These are phyloP conservation scores for Drosophila carrolli DNA, from an alignment of 1,140 invertebrate species.

Conservation along the genomic window DNA sequence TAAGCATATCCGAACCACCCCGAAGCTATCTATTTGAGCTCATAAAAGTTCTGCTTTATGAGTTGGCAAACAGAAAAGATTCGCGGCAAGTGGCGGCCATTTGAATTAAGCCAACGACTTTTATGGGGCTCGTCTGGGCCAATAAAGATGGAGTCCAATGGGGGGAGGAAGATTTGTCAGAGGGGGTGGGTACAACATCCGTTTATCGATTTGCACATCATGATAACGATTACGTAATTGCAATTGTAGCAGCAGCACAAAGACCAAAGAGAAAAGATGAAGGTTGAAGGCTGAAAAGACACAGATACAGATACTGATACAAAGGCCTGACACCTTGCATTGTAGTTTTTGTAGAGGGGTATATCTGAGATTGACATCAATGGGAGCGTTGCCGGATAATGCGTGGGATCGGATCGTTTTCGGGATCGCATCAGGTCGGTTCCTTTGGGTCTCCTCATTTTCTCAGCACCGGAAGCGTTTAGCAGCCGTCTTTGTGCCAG, in stretches of 20 bases:
- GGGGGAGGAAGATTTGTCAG: conserved; percentile 6
- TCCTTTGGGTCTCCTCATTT: neutral
- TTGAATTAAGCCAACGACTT: conserved; percentile 74
- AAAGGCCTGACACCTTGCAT: conserved; percentile 50
- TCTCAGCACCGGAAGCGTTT: conserved; percentile 67
- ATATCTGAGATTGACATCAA: conserved; percentile 57
- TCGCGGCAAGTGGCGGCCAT: conserved; percentile 57
- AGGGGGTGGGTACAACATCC: conserved; percentile 44
- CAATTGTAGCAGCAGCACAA: conserved; percentile 61
- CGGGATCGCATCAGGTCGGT: conserved; percentile 5
- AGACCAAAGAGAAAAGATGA: conserved; percentile 9
- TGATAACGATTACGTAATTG: conserved; percentile 74
- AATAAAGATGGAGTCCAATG: conserved; percentile 49
- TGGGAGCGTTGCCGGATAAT: conserved; percentile 37
- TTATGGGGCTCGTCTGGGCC: conserved; percentile 59
- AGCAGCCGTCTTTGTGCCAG: conserved; percentile 42
- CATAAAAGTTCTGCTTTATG: conserved; percentile 67
- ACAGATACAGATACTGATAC: conserved; percentile 29
- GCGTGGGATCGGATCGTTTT: conserved; percentile 61
- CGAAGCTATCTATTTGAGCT: conserved; percentile 16
- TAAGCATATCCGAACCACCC: conserved; percentile 13
- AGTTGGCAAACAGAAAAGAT: conserved; percentile 60
- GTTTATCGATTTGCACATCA: conserved; percentile 61
- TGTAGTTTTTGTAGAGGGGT: conserved; percentile 26
- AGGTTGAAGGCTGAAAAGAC: conserved; percentile 34